These are phyloP conservation scores for Artibeus lituratus DNA, from an alignment of 2,797 vertebrate species.

Conservation along the genomic window DNA sequence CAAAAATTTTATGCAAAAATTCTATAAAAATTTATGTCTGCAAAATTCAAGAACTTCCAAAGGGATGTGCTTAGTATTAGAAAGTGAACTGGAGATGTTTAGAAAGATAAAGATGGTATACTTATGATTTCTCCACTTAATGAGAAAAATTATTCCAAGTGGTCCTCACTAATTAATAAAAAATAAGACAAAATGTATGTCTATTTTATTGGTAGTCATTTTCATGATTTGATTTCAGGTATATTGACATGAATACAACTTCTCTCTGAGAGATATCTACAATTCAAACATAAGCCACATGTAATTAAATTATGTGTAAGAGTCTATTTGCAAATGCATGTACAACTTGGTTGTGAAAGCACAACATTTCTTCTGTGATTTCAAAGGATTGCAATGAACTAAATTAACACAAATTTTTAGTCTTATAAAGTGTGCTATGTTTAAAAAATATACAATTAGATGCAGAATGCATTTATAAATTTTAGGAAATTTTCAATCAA, in stretches of 20 bases:
- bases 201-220: neutral
- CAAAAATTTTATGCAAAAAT: constrained; percentile 25
- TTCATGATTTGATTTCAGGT: neutral
- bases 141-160: neutral
- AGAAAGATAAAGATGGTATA: neutral
- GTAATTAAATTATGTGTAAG: neutral
- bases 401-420: neutral
- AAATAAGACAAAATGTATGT: neutral
- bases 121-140: neutral
- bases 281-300: neutral
- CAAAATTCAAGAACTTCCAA: neutral
- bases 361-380: neutral
- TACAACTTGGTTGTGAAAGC: neutral
- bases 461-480: neutral
- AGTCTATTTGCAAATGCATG: neutral
- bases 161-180: neutral
- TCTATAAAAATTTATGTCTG: neutral
- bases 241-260: neutral
- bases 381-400: neutral
- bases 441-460: neutral
- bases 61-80: neutral
- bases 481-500: neutral
- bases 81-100: neutral
- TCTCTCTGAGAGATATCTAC: neutral
- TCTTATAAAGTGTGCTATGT: neutral